Conservation (phyloP, 2,113 vertebrate genomes). For the Gasterosteus nipponicus region DNA sequence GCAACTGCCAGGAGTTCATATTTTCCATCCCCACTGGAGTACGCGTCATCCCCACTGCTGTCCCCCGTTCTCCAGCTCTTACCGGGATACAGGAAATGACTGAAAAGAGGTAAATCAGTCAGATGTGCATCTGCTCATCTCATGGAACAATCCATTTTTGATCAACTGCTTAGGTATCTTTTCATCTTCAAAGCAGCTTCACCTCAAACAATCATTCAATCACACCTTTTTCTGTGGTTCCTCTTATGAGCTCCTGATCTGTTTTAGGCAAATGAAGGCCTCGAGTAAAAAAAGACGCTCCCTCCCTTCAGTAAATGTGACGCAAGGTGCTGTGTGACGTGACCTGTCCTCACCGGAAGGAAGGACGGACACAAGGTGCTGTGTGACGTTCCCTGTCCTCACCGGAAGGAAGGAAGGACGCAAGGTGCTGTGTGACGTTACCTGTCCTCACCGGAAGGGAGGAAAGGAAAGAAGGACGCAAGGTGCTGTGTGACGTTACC, state of each 20-base stretch:
- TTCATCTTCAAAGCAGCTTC: background rate
- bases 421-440: slow-evolving; percentile 62
- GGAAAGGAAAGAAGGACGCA: no score
- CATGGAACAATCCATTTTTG: background rate
- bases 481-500: no score
- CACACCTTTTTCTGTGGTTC: slow-evolving; percentile 87
- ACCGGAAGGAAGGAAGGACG: no score
- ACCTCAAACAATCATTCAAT: background rate
- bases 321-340: no score
- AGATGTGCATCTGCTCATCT: background rate
- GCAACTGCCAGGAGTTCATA: slow-evolving; percentile 91
- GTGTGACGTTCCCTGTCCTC: no score
- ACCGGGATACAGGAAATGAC: slow-evolving; percentile 92
- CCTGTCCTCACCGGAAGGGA: slow-evolving; percentile 96
- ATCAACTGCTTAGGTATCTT: background rate
- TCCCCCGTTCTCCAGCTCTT: slow-evolving; percentile 84
- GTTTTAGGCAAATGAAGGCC: no score
- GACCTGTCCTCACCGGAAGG: no score
- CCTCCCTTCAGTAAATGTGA: no score
- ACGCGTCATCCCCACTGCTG: slow-evolving; percentile 81
- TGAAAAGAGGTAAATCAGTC: slow-evolving; percentile 53
- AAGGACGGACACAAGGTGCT: no score
- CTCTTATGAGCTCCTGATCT: no score
- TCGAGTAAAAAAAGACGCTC: no score
- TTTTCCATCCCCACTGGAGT: slow-evolving; percentile 91